phyloP scores from a whole-genome alignment of 2,888 invertebrate species.

The Chloroclysta siterata region DNA sequence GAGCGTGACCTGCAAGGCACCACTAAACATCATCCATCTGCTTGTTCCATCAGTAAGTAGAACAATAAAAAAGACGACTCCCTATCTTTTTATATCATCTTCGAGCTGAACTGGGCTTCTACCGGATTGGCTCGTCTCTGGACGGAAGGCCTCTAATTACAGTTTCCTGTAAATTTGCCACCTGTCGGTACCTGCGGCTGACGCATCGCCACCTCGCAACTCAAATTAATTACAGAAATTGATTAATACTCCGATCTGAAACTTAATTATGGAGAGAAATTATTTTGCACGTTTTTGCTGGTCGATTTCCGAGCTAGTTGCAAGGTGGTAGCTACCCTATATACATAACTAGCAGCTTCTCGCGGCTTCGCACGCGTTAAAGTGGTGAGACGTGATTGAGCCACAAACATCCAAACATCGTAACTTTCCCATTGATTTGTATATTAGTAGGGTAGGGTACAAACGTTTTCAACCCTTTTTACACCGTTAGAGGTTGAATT shows the following conservation, averaged over 20 bases:
- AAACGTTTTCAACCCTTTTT: too few relatives aligned
- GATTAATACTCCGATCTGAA: slow-evolving; percentile 71
- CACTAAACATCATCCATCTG: too few relatives aligned
- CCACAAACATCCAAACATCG: too few relatives aligned
- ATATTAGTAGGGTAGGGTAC: too few relatives aligned
- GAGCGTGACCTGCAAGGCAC: too few relatives aligned
- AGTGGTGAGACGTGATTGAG: too few relatives aligned
- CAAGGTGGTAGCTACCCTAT: slow-evolving; percentile 34
- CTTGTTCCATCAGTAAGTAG: too few relatives aligned
- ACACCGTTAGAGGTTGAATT: too few relatives aligned
- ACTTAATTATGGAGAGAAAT: slow-evolving; percentile 68
- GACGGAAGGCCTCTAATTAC: slow-evolving; percentile 36
- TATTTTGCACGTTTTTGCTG: slow-evolving; percentile 62
- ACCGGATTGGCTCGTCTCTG: slow-evolving; percentile 16
- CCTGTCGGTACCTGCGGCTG: slow-evolving; percentile 77
- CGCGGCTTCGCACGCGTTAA: too few relatives aligned
- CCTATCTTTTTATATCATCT: background rate
- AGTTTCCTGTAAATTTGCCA: slow-evolving; percentile 83
- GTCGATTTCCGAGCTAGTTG: slow-evolving; percentile 32
- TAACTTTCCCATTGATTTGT: too few relatives aligned
- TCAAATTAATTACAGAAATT: slow-evolving; percentile 79
- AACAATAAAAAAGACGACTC: too few relatives aligned
- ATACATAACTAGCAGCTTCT: too few relatives aligned
- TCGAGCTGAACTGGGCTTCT: background rate
- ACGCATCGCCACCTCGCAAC: slow-evolving; percentile 70